Percentiles rank a stretch among this genome's conserved stretches.
Conservation (phyloP, 2,113 vertebrate genomes). For the Phrynosoma platyrhinos region DNA sequence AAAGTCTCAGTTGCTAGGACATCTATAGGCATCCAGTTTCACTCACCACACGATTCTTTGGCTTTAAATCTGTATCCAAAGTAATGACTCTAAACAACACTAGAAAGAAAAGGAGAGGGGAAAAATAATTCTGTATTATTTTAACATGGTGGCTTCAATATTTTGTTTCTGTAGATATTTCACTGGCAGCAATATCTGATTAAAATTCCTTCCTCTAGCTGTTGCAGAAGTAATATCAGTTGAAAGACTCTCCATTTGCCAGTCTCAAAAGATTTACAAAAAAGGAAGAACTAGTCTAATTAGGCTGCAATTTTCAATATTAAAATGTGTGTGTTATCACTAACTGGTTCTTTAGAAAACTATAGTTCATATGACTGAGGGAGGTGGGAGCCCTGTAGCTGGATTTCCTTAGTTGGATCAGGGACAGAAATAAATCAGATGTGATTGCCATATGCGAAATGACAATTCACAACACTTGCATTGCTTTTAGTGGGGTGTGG, state of each 20-base stretch:
- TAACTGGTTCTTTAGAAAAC: neutral
- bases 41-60: constrained; percentile 56
- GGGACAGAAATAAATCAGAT: neutral
- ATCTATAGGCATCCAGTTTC: too few species aligned
- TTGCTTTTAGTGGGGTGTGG: neutral
- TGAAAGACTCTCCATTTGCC: neutral
- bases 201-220: neutral
- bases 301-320: neutral
- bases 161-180: neutral
- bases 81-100: constrained; percentile 57
- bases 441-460: neutral
- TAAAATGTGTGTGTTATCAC: neutral
- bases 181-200: neutral
- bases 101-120: constrained; percentile 28
- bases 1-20: neutral
- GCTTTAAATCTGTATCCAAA: constrained; percentile 54
- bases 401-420: neutral
- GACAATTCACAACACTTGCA: neutral
- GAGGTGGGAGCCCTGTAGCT: neutral
- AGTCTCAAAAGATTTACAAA: neutral
- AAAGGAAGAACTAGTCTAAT: neutral
- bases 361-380: neutral
- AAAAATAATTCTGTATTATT: neutral
- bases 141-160: neutral
- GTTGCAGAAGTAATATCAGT: neutral